Conservation (phyloP, 2,113 vertebrate genomes). For the Aphyosemion australe region DNA sequence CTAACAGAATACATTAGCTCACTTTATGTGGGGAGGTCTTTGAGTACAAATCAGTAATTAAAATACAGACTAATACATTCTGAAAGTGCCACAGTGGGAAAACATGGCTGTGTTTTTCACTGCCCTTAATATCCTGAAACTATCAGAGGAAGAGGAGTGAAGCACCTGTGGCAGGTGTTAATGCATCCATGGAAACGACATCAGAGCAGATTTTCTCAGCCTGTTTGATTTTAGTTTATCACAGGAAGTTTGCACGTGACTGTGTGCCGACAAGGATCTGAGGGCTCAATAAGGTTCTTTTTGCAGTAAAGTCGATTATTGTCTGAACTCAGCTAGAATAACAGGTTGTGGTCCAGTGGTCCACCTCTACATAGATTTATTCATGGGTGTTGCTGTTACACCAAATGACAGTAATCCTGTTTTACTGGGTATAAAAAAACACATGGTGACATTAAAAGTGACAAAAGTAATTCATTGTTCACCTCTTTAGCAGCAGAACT, state of each 20-base stretch:
- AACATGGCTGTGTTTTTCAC: slow-evolving; percentile 10
- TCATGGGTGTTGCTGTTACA: neutral
- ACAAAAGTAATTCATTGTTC: too few relatives aligned
- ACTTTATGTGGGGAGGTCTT: slow-evolving; percentile 26
- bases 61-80: slow-evolving; percentile 29
- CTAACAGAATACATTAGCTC: slow-evolving; percentile 30
- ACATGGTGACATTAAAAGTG: too few relatives aligned
- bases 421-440: too few relatives aligned
- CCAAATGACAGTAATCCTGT: too few relatives aligned
- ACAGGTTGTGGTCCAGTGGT: neutral
- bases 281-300: neutral
- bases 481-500: too few relatives aligned
- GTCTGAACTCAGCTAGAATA: neutral
- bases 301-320: neutral
- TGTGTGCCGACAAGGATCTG: neutral
- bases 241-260: slow-evolving; percentile 4
- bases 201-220: slow-evolving; percentile 7
- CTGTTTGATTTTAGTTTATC: slow-evolving; percentile 41
- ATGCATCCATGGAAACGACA: slow-evolving; percentile 6
- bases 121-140: slow-evolving; percentile 5
- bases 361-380: neutral
- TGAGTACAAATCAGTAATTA: slow-evolving; percentile 26
- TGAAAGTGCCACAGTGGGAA: slow-evolving; percentile 30
- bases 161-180: neutral
- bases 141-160: slow-evolving; percentile 4